These are phyloP conservation scores for Selene dorsalis DNA, from an alignment of 2,797 vertebrate species.

Conservation along the genomic window DNA sequence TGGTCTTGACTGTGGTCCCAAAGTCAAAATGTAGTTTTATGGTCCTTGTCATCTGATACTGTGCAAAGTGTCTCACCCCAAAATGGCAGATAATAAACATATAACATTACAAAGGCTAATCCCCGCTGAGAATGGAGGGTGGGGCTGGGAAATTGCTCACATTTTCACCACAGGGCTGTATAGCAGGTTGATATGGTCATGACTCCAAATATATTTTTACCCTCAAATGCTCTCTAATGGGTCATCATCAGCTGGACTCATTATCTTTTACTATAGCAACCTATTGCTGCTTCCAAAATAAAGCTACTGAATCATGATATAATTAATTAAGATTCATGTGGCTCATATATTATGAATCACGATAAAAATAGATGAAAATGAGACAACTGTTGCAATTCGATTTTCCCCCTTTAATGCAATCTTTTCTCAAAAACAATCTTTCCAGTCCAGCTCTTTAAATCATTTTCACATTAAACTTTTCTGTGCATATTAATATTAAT, in stretches of 20 bases:
- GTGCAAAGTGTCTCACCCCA: constrained; percentile 2
- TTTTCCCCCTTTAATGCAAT: constrained; percentile 74
- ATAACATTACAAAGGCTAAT: constrained; percentile 31
- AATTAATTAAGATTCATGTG: background rate
- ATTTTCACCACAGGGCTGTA: background rate
- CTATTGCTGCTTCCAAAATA: too few species aligned
- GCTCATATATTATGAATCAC: background rate
- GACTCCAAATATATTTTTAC: background rate
- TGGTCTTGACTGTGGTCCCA: background rate
- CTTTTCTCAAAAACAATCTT: constrained; percentile 68
- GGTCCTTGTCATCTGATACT: constrained; percentile 12
- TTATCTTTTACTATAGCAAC: background rate
- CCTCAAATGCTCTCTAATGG: background rate
- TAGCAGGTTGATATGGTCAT: constrained; percentile 23
- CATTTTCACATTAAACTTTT: constrained; percentile 58
- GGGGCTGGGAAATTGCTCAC: background rate
- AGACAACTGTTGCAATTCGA: constrained; percentile 18
- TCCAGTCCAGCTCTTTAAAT: constrained; percentile 72
- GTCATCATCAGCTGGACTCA: background rate
- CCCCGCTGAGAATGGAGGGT: constrained; percentile 20
- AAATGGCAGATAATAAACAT: constrained; percentile 11
- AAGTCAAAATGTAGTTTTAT: background rate
- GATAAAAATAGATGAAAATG: constrained; percentile 12
- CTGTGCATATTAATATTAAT: constrained; percentile 65
- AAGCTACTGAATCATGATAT: background rate